A percentile compares a stretch with the other conserved stretches of the same genome.
Evolutionary conservation across 2,888 invertebrate genomes (phyloP).

Genomic region (Andrena flavipes): DNA sequence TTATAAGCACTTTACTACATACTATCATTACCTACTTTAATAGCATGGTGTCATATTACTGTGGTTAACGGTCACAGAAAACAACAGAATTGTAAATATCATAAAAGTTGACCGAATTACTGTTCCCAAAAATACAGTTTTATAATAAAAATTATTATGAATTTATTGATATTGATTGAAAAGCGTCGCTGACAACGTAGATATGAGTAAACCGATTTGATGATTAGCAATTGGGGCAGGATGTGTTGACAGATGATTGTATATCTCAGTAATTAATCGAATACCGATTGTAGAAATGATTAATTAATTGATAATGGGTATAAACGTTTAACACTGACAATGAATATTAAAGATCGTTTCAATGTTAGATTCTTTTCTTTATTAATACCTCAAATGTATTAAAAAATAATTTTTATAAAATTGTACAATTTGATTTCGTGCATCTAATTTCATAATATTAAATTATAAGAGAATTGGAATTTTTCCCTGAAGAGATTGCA

Average conservation of each 20-base stretch:
- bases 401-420: too few species aligned
- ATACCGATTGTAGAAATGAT: not conserved
- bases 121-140: not conserved
- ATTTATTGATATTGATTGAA: not conserved
- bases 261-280: slow-evolving; percentile 21
- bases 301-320: slow-evolving; percentile 6
- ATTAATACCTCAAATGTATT: too few species aligned
- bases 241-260: slow-evolving; percentile 5
- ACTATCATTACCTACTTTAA: too few species aligned
- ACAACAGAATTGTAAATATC: too few species aligned
- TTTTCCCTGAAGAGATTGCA: too few species aligned
- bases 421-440: too few species aligned
- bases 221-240: not conserved
- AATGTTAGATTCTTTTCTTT: not conserved
- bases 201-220: not conserved
- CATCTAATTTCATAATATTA: too few species aligned
- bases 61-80: too few species aligned
- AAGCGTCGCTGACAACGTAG: not conserved
- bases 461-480: too few species aligned
- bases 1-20: too few species aligned
- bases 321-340: not conserved
- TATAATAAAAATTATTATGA: not conserved
- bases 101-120: not conserved
- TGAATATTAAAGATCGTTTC: not conserved
- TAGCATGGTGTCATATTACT: too few species aligned